Base-by-base conservation (phyloP, 2,797 vertebrate genomes). In the Myiotriccus ornatus region DNA sequence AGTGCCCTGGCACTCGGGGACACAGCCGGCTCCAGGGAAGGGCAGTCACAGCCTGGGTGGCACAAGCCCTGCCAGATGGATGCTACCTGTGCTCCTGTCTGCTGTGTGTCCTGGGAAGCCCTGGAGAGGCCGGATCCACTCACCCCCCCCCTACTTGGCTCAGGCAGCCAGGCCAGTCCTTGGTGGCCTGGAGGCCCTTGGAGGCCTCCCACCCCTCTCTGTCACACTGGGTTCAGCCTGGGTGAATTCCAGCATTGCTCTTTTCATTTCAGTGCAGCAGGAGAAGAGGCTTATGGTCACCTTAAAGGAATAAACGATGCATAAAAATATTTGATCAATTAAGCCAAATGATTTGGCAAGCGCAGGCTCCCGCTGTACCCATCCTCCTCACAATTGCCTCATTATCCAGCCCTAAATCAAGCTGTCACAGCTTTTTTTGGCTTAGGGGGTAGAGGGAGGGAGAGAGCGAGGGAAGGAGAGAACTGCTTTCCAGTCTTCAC, bases 271-370 rank as follows among this genome's bases (percentile, higher is more conserved):
- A 41, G 71, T 56, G 67, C 91, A n/a, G 90, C 64, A 20, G 62
- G 55, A 87, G 85, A 86, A n/a, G 68, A 41, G 92, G 91, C 87
- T 95, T 93, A 18, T 25, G 11, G 77, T 83, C 14, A 59, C 81
- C 89, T 93, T 80, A 91, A 94, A 97, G 82, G 94, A 96, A 94
- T 69, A 93, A 95, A 63, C 47, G 68, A 62, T 52, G 82, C 95
- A 93, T 96, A 93, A 96, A 95, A 94, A 89, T 94, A 95, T 95
- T 95, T 94, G 95, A 94, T 94, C 87, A 87, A 92, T 97, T 91
- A 95, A 97, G 94, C 95, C 35, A 39, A 97, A 90, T 41, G 49
- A 82, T 78, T 89, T 96, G 90, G 88, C 87, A 59, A 83, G 92
- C 71, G 16, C 65, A 46, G 60, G 82, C 87, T 90, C 94, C 89